These are phyloP conservation scores for Poeciliopsis paucimaculata DNA, from an alignment of 2,797 vertebrate species.

Conservation along the genomic window DNA sequence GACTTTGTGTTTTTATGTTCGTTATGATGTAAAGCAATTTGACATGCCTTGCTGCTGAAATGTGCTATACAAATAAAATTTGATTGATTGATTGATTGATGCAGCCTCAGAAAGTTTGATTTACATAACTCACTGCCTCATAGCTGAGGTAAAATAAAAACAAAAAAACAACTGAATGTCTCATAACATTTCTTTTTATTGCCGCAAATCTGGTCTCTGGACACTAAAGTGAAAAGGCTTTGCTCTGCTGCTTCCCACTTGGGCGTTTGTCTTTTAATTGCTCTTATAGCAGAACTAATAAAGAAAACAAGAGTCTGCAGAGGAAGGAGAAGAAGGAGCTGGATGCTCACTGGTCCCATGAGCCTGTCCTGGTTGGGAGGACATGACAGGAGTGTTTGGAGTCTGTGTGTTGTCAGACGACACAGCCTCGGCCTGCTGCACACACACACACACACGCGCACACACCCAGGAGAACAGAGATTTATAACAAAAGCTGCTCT, in stretches of 20 bases:
- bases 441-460: slow-evolving; percentile 10
- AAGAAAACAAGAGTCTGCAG: background rate
- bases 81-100: too few relatives aligned
- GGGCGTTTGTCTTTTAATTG: background rate
- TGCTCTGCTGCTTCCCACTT: background rate
- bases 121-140: background rate
- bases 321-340: background rate
- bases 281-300: background rate
- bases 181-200: background rate
- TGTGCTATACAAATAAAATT: too few relatives aligned
- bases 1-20: too few relatives aligned
- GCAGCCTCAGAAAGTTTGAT: background rate
- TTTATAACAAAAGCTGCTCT: slow-evolving; percentile 36
- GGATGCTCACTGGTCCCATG: slow-evolving; percentile 34
- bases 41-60: too few relatives aligned
- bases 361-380: slow-evolving; percentile 32
- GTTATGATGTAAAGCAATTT: too few relatives aligned
- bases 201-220: background rate
- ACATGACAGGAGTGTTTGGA: slow-evolving; percentile 49
- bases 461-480: slow-evolving; percentile 45
- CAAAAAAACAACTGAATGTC: background rate
- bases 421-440: slow-evolving; percentile 56
- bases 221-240: background rate
- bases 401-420: slow-evolving; percentile 60
- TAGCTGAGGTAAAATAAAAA: background rate